Conservation (phyloP, 2,113 vertebrate genomes). For the Chrysochloris asiatica region DNA sequence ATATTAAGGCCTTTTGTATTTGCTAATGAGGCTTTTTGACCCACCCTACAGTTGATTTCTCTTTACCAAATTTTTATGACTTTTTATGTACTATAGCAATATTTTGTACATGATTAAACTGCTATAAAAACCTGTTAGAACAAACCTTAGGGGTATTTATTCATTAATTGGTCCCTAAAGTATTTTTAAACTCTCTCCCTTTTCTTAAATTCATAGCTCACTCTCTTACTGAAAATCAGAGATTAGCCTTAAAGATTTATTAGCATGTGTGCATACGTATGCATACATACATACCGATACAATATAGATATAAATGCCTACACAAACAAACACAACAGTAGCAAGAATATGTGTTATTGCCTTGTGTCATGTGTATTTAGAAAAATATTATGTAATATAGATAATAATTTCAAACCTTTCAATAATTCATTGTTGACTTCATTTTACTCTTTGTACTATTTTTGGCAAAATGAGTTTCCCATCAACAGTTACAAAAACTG, state of each 20-base stretch:
- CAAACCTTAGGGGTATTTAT: neutral
- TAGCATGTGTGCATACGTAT: neutral
- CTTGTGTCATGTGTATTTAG: no score
- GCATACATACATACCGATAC: neutral
- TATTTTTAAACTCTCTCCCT: neutral
- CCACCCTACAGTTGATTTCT: neutral
- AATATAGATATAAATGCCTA: neutral
- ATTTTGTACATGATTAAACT: neutral
- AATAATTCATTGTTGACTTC: no score
- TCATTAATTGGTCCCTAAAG: neutral
- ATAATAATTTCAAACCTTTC: no score
- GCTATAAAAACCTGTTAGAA: slow-evolving; percentile 2
- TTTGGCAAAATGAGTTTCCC: no score
- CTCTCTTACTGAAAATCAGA: neutral
- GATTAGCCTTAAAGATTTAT: neutral
- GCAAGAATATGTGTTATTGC: slow-evolving; percentile 5
- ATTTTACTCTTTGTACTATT: no score
- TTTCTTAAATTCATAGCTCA: neutral
- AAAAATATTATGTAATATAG: no score
- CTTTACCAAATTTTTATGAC: slow-evolving; percentile 8
- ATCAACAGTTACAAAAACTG: no score
- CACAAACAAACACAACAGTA: neutral
- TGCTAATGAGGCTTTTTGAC: no score
- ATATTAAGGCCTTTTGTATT: slow-evolving; percentile 4
- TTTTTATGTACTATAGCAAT: slow-evolving; percentile 18